These are phyloP conservation scores for Eristalis arbustorum DNA, from an alignment of 2,888 invertebrate species.

Conservation along the genomic window DNA sequence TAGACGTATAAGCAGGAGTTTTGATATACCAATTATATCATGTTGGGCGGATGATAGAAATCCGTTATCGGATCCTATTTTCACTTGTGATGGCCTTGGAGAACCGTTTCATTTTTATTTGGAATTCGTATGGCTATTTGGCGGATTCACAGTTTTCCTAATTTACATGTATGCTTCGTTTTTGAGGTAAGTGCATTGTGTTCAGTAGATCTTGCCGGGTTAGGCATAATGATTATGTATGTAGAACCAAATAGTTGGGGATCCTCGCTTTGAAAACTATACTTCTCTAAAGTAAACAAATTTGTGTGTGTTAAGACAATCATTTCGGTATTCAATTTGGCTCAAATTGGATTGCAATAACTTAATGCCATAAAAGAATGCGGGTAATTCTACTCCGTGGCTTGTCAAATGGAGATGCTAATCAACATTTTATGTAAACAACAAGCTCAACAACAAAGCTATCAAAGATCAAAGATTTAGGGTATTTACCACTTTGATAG, in stretches of 20 bases:
- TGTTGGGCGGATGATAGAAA: constrained; percentile 84
- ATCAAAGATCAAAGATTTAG: too few relatives aligned
- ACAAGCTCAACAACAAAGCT: too few relatives aligned
- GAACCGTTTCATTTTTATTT: constrained; percentile 92
- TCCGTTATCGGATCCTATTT: constrained; percentile 76
- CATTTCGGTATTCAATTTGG: too few relatives aligned
- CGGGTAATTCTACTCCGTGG: too few relatives aligned
- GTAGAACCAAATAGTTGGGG: too few relatives aligned
- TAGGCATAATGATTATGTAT: neutral
- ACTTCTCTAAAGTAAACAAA: too few relatives aligned
- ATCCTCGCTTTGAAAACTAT: too few relatives aligned
- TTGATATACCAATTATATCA: constrained; percentile 72
- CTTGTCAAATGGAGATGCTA: too few relatives aligned
- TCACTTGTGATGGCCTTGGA: constrained; percentile 89
- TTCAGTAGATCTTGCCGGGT: neutral
- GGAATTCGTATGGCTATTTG: constrained; percentile 87
- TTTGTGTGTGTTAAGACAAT: too few relatives aligned
- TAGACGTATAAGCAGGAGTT: constrained; percentile 58
- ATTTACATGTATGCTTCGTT: constrained; percentile 86
- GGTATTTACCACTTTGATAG: too few relatives aligned
- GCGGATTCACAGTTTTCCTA: constrained; percentile 86
- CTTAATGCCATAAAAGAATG: neutral
- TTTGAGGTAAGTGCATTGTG: constrained; percentile 82
- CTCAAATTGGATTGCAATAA: too few relatives aligned
- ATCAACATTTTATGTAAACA: too few relatives aligned